Evolutionary conservation across 1,140 invertebrate species (phyloP), one percentile per base, ranked within the genome.

Genomic region (Pseudomyrmex gracilis): DNA sequence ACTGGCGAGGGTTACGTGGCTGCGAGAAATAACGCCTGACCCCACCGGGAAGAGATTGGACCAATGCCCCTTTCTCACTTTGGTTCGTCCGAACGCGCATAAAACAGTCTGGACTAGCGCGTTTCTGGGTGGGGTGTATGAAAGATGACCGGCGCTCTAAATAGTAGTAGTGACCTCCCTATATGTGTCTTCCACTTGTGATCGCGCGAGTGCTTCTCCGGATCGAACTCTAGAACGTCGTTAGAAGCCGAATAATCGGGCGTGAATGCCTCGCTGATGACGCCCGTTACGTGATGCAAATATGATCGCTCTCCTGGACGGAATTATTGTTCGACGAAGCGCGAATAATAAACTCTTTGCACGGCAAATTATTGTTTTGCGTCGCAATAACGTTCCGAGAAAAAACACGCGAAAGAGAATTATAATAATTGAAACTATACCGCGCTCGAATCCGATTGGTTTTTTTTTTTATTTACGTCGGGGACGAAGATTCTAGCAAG

Each of bases 1-100:
- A 71, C 45, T 49, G n/a, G 17, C 66, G 76, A 80, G 76, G 66
- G 66, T 80, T 80, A 80, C 76, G 76, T 80, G 76, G 53, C 66
- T 80, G 76, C 76, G 53, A 70, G 76, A 80, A 80, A 80, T 80
- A 80, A 80, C 76, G 45, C 53, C 20, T 80, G 76, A 80, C 76
- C 76, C 66, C 76, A 47, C 53, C 66, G 55, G n/a, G 43, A 20
- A 80, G n/a, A 60, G 66, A 78, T 53, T 53, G 43, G 17, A 53
- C n/a, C 24, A 66, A 47, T 66, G 12, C 43, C n/a, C 24, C 34
- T 73, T 34, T 45, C 12, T 76, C 60, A 34, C n/a, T 64, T 3
- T 51, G 9, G 45, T 70, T 49, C 20, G 43, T 7, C 55, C 34
- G 15, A 34, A 70, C 10, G 22, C 51, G 12, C 15, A 45, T 55